Conservation (phyloP, 2,797 vertebrate species). For the Lutjanus campechanus region DNA sequence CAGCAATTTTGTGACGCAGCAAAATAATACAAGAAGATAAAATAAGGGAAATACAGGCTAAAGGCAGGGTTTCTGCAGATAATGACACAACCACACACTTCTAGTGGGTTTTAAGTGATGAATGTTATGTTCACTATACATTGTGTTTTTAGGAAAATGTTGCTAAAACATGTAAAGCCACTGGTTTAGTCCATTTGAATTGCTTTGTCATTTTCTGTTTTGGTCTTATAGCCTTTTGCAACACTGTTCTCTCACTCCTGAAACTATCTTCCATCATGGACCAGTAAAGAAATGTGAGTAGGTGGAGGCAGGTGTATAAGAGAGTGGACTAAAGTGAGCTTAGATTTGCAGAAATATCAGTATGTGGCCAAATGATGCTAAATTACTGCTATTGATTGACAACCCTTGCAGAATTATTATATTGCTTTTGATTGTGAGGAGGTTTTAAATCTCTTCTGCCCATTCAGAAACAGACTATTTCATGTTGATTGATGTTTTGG, state of each 20-base stretch:
- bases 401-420: not conserved
- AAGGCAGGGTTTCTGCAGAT: no score
- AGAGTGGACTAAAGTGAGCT: not conserved
- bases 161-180: not conserved
- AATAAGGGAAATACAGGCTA: no score
- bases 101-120: no score
- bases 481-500: not conserved
- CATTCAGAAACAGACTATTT: conserved; percentile 8
- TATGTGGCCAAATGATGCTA: not conserved
- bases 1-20: no score
- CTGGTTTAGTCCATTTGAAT: not conserved
- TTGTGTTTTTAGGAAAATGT: no score
- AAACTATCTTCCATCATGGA: not conserved
- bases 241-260: not conserved
- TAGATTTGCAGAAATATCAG: not conserved
- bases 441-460: conserved; percentile 5
- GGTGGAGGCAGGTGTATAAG: not conserved
- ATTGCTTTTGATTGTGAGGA: not conserved
- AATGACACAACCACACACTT: no score
- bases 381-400: not conserved
- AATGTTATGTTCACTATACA: no score
- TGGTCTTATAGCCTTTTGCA: not conserved
- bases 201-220: conserved; percentile 2
- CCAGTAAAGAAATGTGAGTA: not conserved
- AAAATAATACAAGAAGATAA: no score